phyloP scores from a whole-genome alignment of 2,113 vertebrate genomes.

The Cairina moschata region DNA sequence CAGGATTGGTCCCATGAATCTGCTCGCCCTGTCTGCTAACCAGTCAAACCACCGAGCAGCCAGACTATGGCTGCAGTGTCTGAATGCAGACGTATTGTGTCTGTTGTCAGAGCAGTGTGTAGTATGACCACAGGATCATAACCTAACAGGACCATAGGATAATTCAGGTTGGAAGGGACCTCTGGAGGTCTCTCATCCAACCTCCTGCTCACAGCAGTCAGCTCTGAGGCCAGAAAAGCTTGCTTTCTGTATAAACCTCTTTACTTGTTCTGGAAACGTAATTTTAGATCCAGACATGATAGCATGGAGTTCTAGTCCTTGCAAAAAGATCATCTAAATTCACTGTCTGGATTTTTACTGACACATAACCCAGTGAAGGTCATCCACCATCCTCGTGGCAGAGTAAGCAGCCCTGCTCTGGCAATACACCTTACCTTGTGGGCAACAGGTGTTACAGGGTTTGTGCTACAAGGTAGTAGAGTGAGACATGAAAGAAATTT shows the following conservation, averaged over 20 bases:
- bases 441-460: not conserved
- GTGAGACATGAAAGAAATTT: not conserved
- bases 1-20: not conserved
- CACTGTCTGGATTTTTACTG: not conserved
- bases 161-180: not conserved
- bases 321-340: not conserved
- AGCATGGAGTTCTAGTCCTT: not conserved
- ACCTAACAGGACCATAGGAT: not conserved
- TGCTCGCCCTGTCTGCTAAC: not conserved
- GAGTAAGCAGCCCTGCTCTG: not conserved
- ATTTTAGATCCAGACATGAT: not conserved
- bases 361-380: not conserved
- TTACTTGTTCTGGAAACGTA: not conserved
- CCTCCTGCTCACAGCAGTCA: not conserved
- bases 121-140: not conserved
- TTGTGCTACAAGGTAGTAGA: not conserved
- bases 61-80: rapidly evolving
- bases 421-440: not conserved
- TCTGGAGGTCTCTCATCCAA: not conserved
- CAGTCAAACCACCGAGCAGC: not conserved
- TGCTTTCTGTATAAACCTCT: not conserved
- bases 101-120: not conserved
- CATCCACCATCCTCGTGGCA: not conserved
- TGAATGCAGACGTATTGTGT: not conserved
- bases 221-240: not conserved